Base-by-base conservation (phyloP, 2,797 vertebrate species). In the Eulemur mongoz region DNA sequence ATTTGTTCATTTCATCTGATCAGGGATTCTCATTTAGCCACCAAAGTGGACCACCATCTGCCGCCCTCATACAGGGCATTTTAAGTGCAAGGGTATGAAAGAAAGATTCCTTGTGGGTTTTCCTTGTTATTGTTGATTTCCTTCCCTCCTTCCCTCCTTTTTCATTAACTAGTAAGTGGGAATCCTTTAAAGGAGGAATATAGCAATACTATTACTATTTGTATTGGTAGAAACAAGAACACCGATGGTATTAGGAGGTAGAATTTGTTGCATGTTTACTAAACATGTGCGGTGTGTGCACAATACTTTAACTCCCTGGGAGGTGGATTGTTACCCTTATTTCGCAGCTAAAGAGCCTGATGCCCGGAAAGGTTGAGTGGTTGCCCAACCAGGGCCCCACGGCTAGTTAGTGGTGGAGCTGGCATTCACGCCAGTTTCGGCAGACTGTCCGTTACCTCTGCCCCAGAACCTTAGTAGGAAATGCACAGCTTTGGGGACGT, bases 21-120 rank as follows among this genome's bases (percentile, higher is more conserved):
- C 20, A 52, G 90, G 86, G 69, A 92, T 80, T 88, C 25, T 17
- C 25, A 4, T 65, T 79, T 45, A 61, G n/a, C 23, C 85, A n/a
- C 84, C 38, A 45, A 72, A 94, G 92, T 75, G 30, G 78, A 54
- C 81, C 63, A 72, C 91, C 87, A 67, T 80, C 91, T 94, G 69
- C 57, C 18, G 15, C 32, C 50, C 85, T 78, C 57, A 40, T 67
- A 30, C 6, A 48, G 72, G 52, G 48, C 45, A 5, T 67, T 88
- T 67, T 79, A 88, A 72, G 61, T 45, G 48, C 63, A 38, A 32
- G 35, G 22, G 17, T 30, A 54, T 38, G 45, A 88, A 75, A n/a
- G 7, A 22, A 54, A 54, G 50, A 50, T 50, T 59, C 61, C 61
- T 70, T 0, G 0, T 20, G 45, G 18, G 2, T 43, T 82, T 67